Conservation (phyloP, 2,888 invertebrate species). For the Drosophila antonietae region DNA sequence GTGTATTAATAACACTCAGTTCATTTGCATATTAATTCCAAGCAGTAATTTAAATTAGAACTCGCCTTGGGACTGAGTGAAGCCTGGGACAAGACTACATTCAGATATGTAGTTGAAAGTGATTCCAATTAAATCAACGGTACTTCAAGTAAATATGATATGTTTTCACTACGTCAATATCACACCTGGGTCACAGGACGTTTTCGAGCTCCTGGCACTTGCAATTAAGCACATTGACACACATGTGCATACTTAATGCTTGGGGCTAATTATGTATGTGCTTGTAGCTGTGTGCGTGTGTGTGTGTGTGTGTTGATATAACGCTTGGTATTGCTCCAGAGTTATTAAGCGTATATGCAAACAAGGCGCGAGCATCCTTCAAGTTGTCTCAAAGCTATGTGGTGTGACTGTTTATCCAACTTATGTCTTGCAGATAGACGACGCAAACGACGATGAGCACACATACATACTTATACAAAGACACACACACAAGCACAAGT, state of each 20-base stretch:
- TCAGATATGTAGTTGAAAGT: background rate
- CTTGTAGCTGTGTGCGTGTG: background rate
- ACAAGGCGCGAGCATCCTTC: constrained; percentile 53
- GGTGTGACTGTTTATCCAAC: constrained; percentile 61
- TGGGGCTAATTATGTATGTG: constrained; percentile 12
- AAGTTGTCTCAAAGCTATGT: constrained; percentile 51
- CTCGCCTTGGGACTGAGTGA: background rate
- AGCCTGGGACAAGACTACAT: background rate
- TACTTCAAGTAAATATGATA: constrained; percentile 18
- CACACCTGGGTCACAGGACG: constrained; percentile 19
- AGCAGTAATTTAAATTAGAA: background rate
- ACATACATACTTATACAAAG: constrained; percentile 50
- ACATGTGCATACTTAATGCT: constrained; percentile 18
- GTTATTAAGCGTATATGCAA: constrained; percentile 70
- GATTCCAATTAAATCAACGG: constrained; percentile 17
- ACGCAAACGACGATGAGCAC: constrained; percentile 36
- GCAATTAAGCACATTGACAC: constrained; percentile 38
- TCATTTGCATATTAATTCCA: background rate
- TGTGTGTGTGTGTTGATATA: constrained; percentile 8
- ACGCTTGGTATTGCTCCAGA: constrained; percentile 46
- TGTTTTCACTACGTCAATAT: constrained; percentile 22
- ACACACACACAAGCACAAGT: constrained; percentile 42
- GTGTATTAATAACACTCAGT: background rate
- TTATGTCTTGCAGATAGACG: constrained; percentile 49
- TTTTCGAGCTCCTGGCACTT: constrained; percentile 20